These are phyloP conservation scores for Phaethon lepturus DNA, from an alignment of 2,113 vertebrate species.

Conservation along the genomic window DNA sequence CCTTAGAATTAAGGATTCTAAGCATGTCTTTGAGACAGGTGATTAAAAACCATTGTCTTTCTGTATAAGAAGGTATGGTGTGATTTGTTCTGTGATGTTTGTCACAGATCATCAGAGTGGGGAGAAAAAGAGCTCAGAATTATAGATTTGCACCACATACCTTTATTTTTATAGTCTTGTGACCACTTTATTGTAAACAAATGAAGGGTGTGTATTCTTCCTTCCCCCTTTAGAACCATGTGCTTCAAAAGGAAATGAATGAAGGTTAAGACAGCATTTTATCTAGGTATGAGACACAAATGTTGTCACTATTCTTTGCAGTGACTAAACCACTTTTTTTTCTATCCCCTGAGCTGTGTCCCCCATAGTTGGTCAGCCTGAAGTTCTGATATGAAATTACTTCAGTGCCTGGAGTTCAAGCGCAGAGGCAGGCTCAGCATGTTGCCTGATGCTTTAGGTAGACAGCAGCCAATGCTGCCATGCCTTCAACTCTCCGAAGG, in stretches of 20 bases:
- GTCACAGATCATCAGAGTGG: neutral
- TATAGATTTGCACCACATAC: neutral
- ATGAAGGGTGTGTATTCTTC: neutral
- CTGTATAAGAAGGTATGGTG: neutral
- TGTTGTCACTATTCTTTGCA: neutral
- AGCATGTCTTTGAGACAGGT: neutral
- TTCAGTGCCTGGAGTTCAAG: neutral
- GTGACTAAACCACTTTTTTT: neutral
- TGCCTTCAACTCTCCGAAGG: accelerated
- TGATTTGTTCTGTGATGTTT: neutral
- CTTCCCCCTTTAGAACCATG: neutral
- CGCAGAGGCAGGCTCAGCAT: neutral
- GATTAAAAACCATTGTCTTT: neutral
- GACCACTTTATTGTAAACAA: neutral
- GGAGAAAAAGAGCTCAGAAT: neutral
- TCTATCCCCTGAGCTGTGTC: neutral
- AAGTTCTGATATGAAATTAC: neutral
- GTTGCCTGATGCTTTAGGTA: accelerated
- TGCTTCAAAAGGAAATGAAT: neutral
- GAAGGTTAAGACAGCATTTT: neutral
- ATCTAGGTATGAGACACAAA: neutral
- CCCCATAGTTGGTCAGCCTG: neutral
- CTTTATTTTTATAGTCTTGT: neutral
- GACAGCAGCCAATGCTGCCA: neutral
- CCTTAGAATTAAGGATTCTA: too few relatives aligned